These are phyloP conservation scores for Leucophenga varia DNA, from an alignment of 1,140 invertebrate species.

Conservation along the genomic window DNA sequence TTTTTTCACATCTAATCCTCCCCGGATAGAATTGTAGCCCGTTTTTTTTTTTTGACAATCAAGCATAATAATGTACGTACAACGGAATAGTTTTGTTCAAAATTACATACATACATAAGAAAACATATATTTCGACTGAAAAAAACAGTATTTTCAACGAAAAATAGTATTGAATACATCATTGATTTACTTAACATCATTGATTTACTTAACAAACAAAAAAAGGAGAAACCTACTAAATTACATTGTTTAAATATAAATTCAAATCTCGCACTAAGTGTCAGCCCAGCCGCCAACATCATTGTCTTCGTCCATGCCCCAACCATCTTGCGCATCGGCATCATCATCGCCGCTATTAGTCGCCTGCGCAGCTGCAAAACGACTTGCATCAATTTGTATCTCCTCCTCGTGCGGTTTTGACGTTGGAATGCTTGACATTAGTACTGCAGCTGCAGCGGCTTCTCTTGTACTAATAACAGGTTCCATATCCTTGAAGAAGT, in stretches of 20 bases:
- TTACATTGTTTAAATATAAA: slow-evolving; percentile 1
- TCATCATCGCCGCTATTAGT: slow-evolving; percentile 1
- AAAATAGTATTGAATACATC: no score
- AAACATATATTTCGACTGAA: no score
- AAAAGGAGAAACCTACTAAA: no score
- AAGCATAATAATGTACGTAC: no score
- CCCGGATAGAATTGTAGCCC: no score
- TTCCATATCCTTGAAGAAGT: slow-evolving; percentile 83
- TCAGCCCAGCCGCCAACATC: slow-evolving; percentile 23
- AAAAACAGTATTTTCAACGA: no score
- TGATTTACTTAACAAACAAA: no score
- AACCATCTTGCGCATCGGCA: slow-evolving; percentile 23
- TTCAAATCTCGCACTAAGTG: slow-evolving; percentile 22
- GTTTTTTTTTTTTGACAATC: no score
- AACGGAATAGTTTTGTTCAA: no score
- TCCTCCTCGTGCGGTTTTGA: neutral
- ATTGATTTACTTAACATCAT: no score
- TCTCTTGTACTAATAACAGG: slow-evolving; percentile 73
- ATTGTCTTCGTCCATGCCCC: slow-evolving; percentile 40
- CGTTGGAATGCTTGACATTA: neutral
- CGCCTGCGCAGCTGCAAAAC: slow-evolving; percentile 31
- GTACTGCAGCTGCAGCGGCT: slow-evolving; percentile 45
- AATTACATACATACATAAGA: no score
- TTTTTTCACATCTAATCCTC: no score
- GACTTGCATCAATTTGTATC: slow-evolving; percentile 29